Conservation (phyloP, 2,113 vertebrate genomes). For the Mystacornis crossleyi region DNA sequence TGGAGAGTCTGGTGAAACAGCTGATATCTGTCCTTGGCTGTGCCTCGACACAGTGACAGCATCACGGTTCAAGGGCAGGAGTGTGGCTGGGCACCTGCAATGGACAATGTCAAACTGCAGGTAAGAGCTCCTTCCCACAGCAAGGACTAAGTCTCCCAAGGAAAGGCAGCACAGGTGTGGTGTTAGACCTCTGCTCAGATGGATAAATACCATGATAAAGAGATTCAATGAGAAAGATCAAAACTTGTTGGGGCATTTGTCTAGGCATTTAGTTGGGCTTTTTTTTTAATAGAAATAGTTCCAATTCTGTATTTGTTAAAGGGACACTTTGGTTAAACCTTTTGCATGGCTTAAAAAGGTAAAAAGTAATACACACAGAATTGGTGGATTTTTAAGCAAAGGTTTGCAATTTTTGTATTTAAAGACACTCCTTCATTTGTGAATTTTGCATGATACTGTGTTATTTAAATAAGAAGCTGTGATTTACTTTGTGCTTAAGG, state of each 20-base stretch:
- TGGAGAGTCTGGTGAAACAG: not conserved
- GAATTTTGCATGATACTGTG: constrained; percentile 6
- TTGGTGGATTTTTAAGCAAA: not conserved
- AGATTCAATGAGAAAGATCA: not conserved
- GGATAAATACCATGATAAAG: not conserved
- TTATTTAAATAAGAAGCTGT: constrained; percentile 31
- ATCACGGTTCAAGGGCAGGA: fast-evolving
- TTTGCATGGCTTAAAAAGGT: constrained; percentile 21
- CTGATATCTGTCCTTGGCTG: not conserved
- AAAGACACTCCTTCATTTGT: not conserved
- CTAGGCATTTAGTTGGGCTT: not conserved
- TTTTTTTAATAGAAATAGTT: not conserved
- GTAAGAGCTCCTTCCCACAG: not conserved
- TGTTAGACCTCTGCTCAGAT: not conserved
- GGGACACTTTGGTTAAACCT: constrained; percentile 14
- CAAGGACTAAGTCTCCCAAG: not conserved
- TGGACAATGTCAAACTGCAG: not conserved
- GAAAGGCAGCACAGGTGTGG: not conserved
- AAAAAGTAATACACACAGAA: not conserved
- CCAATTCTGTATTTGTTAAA: not conserved
- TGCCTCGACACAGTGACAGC: not conserved
- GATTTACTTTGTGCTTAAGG: constrained; percentile 54
- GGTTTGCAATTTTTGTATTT: constrained; percentile 27
- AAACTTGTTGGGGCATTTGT: not conserved
- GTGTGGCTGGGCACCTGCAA: not conserved